Evolutionary conservation across 2,888 invertebrate species (phyloP), one percentile per base, ranked within the genome.

Genomic region (Campoplex capitator): DNA sequence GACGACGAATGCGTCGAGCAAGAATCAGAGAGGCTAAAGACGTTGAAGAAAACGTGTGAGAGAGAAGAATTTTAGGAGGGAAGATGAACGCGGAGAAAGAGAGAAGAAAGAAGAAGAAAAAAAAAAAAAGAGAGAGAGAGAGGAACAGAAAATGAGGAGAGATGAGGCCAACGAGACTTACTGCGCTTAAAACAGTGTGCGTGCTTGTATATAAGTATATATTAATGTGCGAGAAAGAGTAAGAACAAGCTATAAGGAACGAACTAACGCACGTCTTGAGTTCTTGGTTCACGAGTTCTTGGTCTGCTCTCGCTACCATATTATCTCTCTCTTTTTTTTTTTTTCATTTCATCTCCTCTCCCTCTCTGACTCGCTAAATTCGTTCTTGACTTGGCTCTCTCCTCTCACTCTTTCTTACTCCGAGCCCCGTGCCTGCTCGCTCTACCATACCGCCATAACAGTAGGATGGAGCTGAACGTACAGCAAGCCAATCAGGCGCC

Each of bases 401-500:
- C 9, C 82, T 79, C 18, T 82, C 67, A 79, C 83, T 74, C 84
- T 76, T 80, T 68, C 76, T 74, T 78, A 81, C 70, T 81, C 62
- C 77, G 73, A 70, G 62, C 45, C 11, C 11, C 11, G 45, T 9
- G 85, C 48, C 7, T 23, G 32, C 67, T 90, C 89, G 89, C 86
- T 81, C 77, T 88, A 85, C 89, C 85, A 81, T 82, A 89, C 88
- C 88, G 88, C 91, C 91, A 82, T 89, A 91, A 92, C 92, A 88
- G 91, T 92, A 93, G 93, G 92, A 92, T 90, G 93, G 92, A 91
- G 91, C 91, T 89, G 88, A 90, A 89, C 89, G 89, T 89, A 91
- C 88, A 88, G 90, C 93, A 93, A 91, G 93, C 94, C 94, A 94
- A 94, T 94, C 94, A 93, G 94, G 92, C 92, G 91, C 89, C 92